phyloP scores from a whole-genome alignment of 2,888 invertebrate species.

The Baronia brevicornis region DNA sequence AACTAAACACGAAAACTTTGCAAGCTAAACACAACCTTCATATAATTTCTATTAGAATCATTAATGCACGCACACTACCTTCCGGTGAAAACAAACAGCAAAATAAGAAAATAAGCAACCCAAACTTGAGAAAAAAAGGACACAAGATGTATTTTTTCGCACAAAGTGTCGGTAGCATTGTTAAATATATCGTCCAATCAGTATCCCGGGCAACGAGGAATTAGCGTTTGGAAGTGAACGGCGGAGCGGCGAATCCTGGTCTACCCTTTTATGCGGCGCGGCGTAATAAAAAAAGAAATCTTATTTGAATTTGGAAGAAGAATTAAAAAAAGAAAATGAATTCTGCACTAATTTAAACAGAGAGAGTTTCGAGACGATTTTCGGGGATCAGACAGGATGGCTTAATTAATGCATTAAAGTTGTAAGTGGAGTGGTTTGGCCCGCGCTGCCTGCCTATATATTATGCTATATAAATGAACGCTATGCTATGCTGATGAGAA shows the following conservation, averaged over 20 bases:
- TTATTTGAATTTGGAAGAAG: conserved; percentile 72
- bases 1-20: conserved; percentile 47
- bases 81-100: conserved; percentile 38
- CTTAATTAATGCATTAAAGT: conserved; percentile 66
- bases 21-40: conserved; percentile 63
- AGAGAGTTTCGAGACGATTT: conserved; percentile 60
- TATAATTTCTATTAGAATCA: conserved; percentile 60
- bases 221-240: conserved; percentile 63
- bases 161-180: conserved; percentile 64
- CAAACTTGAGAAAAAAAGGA: conserved; percentile 50
- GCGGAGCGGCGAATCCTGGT: conserved; percentile 49
- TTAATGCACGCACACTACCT: conserved; percentile 45
- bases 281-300: conserved; percentile 65
- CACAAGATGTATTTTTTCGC: conserved; percentile 67
- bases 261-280: conserved; percentile 66
- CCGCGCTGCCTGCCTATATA: conserved; percentile 16
- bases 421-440: conserved; percentile 30
- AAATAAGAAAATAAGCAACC: conserved; percentile 65
- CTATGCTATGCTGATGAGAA: neutral
- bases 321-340: conserved; percentile 70
- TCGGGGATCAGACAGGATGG: conserved; percentile 53
- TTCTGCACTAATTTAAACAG: conserved; percentile 69
- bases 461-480: neutral
- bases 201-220: conserved; percentile 60
- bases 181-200: conserved; percentile 75